phyloP scores from a whole-genome alignment of 2,797 vertebrate species.

The Arctocebus calabarensis region DNA sequence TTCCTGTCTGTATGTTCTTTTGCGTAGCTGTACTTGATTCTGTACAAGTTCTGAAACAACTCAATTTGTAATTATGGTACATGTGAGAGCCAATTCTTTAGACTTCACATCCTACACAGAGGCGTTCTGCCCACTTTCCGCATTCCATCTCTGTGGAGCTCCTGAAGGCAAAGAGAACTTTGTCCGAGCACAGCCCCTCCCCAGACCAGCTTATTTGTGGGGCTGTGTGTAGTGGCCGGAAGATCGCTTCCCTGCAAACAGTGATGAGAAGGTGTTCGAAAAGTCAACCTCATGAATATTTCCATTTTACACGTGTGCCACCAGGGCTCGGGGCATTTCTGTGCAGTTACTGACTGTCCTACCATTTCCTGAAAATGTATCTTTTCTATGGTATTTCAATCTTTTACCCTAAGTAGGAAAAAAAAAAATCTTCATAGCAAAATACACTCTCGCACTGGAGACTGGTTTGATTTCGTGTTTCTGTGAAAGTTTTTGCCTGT shows the following conservation, averaged over 20 bases:
- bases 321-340: slow-evolving; percentile 38
- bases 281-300: slow-evolving; percentile 74
- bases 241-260: slow-evolving; percentile 45
- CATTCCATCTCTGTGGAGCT: slow-evolving; percentile 44
- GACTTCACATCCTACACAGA: neutral
- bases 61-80: slow-evolving; percentile 25
- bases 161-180: neutral
- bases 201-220: neutral
- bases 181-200: neutral
- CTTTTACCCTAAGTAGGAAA: slow-evolving; percentile 52
- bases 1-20: neutral
- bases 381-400: slow-evolving; percentile 60
- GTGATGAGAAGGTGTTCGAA: slow-evolving; percentile 59
- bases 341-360: slow-evolving; percentile 26
- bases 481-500: neutral
- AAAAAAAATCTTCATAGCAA: slow-evolving; percentile 7
- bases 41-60: neutral
- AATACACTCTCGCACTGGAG: neutral
- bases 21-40: neutral
- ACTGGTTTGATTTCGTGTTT: neutral
- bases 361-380: slow-evolving; percentile 72
- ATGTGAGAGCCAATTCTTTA: neutral
- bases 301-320: neutral
- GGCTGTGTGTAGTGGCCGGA: neutral
- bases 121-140: slow-evolving; percentile 17